Percentiles rank a stretch among this genome's conserved stretches.
Conservation (phyloP, 2,113 vertebrate genomes). For the Burhinus oedicnemus region DNA sequence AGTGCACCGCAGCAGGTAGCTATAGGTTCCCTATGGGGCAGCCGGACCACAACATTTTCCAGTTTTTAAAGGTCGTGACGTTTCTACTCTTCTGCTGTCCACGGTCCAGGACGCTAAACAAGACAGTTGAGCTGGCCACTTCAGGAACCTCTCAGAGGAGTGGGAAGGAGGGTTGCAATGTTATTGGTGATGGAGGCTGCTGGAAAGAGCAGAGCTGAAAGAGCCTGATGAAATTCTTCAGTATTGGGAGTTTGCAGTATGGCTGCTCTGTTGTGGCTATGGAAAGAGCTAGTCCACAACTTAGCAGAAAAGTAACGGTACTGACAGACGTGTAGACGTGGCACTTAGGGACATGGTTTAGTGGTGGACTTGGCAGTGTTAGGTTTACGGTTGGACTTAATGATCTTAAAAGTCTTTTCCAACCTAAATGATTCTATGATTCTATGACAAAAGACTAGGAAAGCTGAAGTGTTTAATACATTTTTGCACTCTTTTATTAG, state of each 20-base stretch:
- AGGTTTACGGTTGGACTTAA: rapidly evolving
- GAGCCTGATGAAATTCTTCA: neutral
- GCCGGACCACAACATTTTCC: neutral
- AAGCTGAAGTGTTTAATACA: neutral
- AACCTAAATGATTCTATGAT: neutral
- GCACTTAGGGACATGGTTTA: neutral
- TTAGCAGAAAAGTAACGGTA: neutral
- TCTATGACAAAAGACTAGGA: neutral
- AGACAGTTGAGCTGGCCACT: neutral
- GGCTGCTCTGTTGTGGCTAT: neutral
- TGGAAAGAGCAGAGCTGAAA: neutral
- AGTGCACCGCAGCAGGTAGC: neutral
- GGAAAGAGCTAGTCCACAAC: neutral
- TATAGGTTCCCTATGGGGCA: neutral
- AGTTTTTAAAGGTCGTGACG: neutral
- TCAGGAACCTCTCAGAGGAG: neutral
- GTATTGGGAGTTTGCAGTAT: neutral
- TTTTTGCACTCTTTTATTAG: neutral
- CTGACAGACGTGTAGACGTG: neutral
- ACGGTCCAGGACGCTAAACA: neutral
- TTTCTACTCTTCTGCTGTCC: neutral
- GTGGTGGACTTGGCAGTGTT: neutral
- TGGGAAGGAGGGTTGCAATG: neutral
- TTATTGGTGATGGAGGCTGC: neutral
- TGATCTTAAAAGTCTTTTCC: neutral